Base-by-base conservation (phyloP, 2,888 invertebrate species). In the Drosophila lacicola region DNA sequence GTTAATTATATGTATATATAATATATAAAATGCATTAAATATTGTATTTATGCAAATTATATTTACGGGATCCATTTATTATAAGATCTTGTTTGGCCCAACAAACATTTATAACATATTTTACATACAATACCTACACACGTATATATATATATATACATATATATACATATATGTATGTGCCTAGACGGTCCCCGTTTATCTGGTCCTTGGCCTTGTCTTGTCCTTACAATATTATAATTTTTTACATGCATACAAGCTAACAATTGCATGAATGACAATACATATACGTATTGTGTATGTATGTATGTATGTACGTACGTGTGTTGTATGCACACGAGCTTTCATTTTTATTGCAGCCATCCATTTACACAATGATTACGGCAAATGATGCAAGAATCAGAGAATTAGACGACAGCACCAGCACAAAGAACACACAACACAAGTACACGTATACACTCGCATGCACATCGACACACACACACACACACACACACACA, bases 361-460 rank as follows among this genome's bases (percentile, higher is more conserved):
- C 66, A 73, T 78, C 70, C 70, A 78, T 84, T 84, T 82, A 77
- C 74, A 80, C 85, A 80, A 84, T 74, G 76, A 87, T 85, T 85
- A 84, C 82, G 69, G 60, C 73, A 72, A 85, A 85, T 85, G 88
- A 85, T 87, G 85, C 85, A 85, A 87, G 88, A 85, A 75, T 84
- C 62, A 69, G 56, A 71, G 71, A 73, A 78, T 78, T 81, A 80
- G 75, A 69, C 65, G 70, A 58, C 53, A 70, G 53, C 61, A 64
- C 11, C 41, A 44, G 19, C 41, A 73, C 47, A 72, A 72, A 69
- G 39, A 70, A 62, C 17, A 44, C 34, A 36, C 37, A 50, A 29
- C 29, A 55, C 46, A 72, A 19, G 19, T 34, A 25, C 61, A 62
- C 34, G 19, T 41, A 65, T 17, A 51, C 61, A 61, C n/a, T 56